A percentile compares a stretch with the other conserved stretches of the same genome.
phyloP scores from a whole-genome alignment of 2,113 vertebrate genomes.

The Dromiciops gliroides region DNA sequence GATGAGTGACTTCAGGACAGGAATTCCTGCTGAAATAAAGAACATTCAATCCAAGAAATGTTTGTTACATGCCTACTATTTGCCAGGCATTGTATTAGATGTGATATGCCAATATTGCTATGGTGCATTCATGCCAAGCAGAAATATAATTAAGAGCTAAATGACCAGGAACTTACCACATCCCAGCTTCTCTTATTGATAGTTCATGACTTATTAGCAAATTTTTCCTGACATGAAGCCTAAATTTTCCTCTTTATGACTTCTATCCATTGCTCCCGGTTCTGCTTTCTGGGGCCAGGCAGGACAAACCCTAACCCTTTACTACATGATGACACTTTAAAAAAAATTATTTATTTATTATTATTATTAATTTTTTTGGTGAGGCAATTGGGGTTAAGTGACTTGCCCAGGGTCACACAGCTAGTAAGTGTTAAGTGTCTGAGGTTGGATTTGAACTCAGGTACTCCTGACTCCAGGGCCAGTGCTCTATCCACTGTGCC shows the following conservation, averaged over 20 bases:
- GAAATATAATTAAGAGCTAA: neutral
- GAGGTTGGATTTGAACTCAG: too few relatives aligned
- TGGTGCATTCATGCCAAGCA: neutral
- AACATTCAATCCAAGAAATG: neutral
- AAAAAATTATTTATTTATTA: too few relatives aligned
- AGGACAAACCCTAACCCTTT: neutral
- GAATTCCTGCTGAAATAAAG: neutral
- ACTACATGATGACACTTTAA: neutral
- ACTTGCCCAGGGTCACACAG: too few relatives aligned
- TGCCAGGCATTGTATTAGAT: neutral
- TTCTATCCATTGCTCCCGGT: neutral
- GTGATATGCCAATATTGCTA: neutral
- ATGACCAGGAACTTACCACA: neutral
- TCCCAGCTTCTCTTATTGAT: neutral
- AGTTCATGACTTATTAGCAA: neutral
- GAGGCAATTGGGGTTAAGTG: too few relatives aligned
- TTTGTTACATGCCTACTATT: neutral
- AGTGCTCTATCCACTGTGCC: too few relatives aligned
- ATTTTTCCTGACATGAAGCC: too few relatives aligned
- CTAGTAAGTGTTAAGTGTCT: too few relatives aligned
- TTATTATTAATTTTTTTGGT: too few relatives aligned
- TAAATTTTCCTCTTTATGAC: neutral
- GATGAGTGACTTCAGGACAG: neutral
- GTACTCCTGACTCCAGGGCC: too few relatives aligned
- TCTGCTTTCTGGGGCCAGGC: neutral